Conservation (phyloP, 2,888 invertebrate genomes). For the Theodoxus fluviatilis region DNA sequence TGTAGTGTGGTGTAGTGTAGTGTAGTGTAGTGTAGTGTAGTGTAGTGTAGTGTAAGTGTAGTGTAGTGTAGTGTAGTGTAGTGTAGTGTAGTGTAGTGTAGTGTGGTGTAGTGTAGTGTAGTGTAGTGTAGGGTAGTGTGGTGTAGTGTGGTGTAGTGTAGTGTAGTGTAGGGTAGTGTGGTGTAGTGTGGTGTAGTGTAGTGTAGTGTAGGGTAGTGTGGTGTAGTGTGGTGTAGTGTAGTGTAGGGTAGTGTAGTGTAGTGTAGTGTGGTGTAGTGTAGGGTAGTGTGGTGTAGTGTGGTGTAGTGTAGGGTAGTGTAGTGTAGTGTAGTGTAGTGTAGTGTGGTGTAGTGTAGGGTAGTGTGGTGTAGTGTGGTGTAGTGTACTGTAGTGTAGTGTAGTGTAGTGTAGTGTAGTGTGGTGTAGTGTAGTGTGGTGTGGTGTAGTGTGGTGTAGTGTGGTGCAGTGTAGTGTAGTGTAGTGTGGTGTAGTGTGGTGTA, state of each 20-base stretch:
- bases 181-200: background rate
- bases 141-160: constrained; percentile 10
- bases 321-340: constrained; percentile 20
- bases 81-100: constrained; percentile 16
- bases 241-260: background rate
- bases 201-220: background rate
- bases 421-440: no score
- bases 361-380: no score
- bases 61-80: constrained; percentile 17
- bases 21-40: constrained; percentile 25
- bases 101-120: constrained; percentile 12
- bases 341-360: constrained; percentile 18
- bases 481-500: no score
- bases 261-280: background rate
- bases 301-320: background rate
- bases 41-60: constrained; percentile 11
- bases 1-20: constrained; percentile 25
- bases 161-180: background rate
- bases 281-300: constrained; percentile 15
- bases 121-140: constrained; percentile 1
- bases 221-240: constrained; percentile 9
- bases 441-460: no score
- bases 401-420: constrained; percentile 20
- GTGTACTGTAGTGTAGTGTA: no score
- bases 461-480: no score